phyloP scores from a whole-genome alignment of 2,888 invertebrate species.

The Noctuana brunneofusca region DNA sequence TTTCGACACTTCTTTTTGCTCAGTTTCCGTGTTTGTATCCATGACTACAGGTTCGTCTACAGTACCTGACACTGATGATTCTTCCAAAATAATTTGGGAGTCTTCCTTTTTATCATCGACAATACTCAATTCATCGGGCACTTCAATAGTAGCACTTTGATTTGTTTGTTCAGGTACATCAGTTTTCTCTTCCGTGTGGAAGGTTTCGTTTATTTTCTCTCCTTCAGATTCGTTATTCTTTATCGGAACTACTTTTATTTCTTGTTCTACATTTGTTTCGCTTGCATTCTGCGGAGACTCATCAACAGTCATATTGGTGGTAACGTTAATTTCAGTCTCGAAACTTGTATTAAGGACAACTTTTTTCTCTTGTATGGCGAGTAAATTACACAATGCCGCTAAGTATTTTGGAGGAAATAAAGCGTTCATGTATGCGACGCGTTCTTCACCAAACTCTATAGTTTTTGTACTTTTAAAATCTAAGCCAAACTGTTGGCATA shows the following conservation, averaged over 20 bases:
- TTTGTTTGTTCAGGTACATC: conserved; percentile 50
- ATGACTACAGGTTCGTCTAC: conserved; percentile 49
- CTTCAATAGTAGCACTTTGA: conserved; percentile 55
- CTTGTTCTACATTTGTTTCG: conserved; percentile 65
- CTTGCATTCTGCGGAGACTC: conserved; percentile 60
- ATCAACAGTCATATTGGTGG: conserved; percentile 71
- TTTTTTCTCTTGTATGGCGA: conserved; percentile 86
- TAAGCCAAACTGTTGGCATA: conserved; percentile 85
- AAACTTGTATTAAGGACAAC: conserved; percentile 85
- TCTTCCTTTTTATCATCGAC: conserved; percentile 56
- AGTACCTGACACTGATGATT: conserved; percentile 51
- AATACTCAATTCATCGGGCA: conserved; percentile 59
- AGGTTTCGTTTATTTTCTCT: conserved; percentile 62
- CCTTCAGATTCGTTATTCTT: conserved; percentile 61
- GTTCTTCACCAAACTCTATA: conserved; percentile 73
- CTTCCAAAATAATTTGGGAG: conserved; percentile 47
- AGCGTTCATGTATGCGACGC: conserved; percentile 83
- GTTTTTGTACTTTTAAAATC: conserved; percentile 83
- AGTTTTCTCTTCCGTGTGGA: conserved; percentile 57
- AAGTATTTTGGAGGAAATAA: conserved; percentile 87
- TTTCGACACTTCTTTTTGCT: conserved; percentile 53
- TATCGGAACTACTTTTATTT: conserved; percentile 62
- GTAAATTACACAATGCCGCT: conserved; percentile 89
- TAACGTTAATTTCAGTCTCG: conserved; percentile 76
- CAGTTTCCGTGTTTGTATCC: conserved; percentile 53